Evolutionary conservation across 2,797 vertebrate species (phyloP), one percentile per base, ranked within the genome.

Genomic region (Eulemur mongoz): DNA sequence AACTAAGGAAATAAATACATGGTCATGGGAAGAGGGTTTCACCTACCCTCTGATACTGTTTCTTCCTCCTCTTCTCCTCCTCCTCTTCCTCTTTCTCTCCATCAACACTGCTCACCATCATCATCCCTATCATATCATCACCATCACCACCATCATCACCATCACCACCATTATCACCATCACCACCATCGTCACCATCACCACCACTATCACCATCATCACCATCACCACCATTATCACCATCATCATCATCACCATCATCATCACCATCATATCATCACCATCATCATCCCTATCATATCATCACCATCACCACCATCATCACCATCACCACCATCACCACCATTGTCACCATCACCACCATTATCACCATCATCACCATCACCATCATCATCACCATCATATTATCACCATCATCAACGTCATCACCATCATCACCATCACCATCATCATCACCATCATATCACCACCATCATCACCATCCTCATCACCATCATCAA

Each of bases 1-100:
- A 92, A 43, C 82, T 89, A 45, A 94, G 40, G 75, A 83, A 88
- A 94, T 61, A 93, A 96, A 88, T 81, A 93, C 8, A 23, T 4
- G 48, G 59, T 78, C 52, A 32, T 23, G 23, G 69, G 13, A 65
- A 95, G 79, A 87, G 18, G 32, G 23, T 27, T 93, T 32, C 52
- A 20, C 32, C 40, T 61, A 8, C 0, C 7, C 50, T 12, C 40
- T 23, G 32, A 38, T 18, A 2, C 22, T 54, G 22, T 79, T n/a
- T 52, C 40, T 25, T 35, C 52, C 20, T 23, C 8, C 23, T 32
- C 80, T n/a, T n/a, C 59, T 48, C 30, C 38, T 25, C 11, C 40
- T n/a, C 25, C 10, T 22, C 27, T 43, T 57, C 35, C 11, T 18
- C 83, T 20, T 50, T 61, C 14, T 32, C 43, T 10, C 13, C 61